These are phyloP conservation scores for Sphenodon punctatus DNA, from an alignment of 2,797 vertebrate species.

Conservation along the genomic window DNA sequence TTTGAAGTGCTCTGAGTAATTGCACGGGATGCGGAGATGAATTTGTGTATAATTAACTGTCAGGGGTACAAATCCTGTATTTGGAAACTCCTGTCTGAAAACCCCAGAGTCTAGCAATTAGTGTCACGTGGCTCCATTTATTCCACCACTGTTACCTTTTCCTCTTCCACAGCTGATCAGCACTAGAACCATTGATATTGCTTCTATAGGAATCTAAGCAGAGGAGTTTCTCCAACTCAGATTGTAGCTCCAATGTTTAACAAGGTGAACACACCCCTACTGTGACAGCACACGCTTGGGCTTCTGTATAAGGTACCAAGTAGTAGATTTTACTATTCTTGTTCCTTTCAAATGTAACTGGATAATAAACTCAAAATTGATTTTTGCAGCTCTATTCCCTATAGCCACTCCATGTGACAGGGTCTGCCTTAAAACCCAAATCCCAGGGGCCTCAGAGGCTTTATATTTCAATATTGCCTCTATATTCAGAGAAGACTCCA, in stretches of 20 bases:
- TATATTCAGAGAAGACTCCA: too few relatives aligned
- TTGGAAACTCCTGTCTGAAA: conserved; percentile 9
- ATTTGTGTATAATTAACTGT: background rate
- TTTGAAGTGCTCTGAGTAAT: background rate
- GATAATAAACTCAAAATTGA: too few relatives aligned
- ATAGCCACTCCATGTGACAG: too few relatives aligned
- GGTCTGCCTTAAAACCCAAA: too few relatives aligned
- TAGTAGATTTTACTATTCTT: too few relatives aligned
- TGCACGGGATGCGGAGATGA: background rate
- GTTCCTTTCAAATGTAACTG: too few relatives aligned
- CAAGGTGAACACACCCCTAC: background rate
- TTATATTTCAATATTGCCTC: too few relatives aligned
- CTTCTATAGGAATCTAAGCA: background rate
- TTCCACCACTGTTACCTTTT: background rate
- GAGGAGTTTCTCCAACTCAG: background rate
- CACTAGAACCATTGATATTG: background rate
- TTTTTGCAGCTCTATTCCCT: too few relatives aligned
- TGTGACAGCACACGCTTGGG: background rate
- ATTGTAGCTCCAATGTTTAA: background rate
- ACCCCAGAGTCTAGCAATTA: background rate
- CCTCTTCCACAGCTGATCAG: background rate
- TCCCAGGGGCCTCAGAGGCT: too few relatives aligned
- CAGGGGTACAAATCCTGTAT: background rate
- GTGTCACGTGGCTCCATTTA: background rate
- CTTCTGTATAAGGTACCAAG: too few relatives aligned